Base-by-base conservation (phyloP, 2,888 invertebrate species). In the Caradrina clavipalpis region DNA sequence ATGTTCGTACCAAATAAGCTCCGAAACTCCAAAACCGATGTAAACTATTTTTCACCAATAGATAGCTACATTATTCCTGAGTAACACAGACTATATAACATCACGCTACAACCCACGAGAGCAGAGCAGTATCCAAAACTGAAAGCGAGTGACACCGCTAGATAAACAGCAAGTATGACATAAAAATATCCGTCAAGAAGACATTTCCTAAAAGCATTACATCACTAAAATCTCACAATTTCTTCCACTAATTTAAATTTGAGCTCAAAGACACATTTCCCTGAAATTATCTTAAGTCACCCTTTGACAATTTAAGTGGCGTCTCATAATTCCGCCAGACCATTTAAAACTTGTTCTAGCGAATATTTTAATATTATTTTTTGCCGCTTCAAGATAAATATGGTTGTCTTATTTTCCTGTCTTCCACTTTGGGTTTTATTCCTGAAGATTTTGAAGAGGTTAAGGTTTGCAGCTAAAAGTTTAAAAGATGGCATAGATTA, bases 281-380 rank as follows among this genome's bases (percentile, higher is more conserved):
- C 59, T 62, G 15, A 47, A 73, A 73, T 78, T 70, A 78, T 81
- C 78, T 80, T 42, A 77, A 79, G 77, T 72, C 55, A 73, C 51
- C 68, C 73, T 78, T 78, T 80, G 69, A 68, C n/a, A 65, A 35
- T 4, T 10, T 54, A 84, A 84, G 79, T 77, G 66, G 74, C 80
- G 68, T 73, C 66, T 69, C 69, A 55, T 78, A 75, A 78, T 85
- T 86, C 86, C 78, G 79, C 86, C 82, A 67, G 61, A 83, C 87
- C 84, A 87, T 86, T 89, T 87, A 86, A 88, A 89, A 85, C 78
- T 88, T 86, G 72, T 84, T 80, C 85, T 73, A 82, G 82, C 84
- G 86, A 89, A 89, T 81, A 76, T 78, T 76, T 76, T 78, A 88
- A 88, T 79, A 71, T 74, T 58, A 77, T 80, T 81, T 77, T 82